Percentiles rank a stretch among this genome's conserved stretches.
phyloP scores from a whole-genome alignment of 2,888 invertebrate genomes.

The Ligdia adustata region DNA sequence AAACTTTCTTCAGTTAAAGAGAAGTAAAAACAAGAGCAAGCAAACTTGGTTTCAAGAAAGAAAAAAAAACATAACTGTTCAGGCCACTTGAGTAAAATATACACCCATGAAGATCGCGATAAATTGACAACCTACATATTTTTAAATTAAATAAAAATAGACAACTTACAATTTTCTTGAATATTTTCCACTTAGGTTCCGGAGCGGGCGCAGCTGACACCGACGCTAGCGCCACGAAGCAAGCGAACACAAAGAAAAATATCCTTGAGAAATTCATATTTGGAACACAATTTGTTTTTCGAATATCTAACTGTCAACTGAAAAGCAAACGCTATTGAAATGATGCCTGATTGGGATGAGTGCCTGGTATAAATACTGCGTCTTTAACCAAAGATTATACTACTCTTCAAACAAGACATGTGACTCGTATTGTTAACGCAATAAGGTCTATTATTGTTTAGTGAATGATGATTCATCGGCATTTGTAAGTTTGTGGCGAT shows the following conservation, averaged over 20 bases:
- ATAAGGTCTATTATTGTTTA: conserved; percentile 3
- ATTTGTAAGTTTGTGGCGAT: conserved; percentile 12
- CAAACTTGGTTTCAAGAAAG: too few relatives aligned
- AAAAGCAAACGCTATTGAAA: conserved; percentile 12
- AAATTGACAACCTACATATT: too few relatives aligned
- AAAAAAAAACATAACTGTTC: too few relatives aligned
- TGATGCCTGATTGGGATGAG: conserved; percentile 15
- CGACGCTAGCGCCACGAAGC: conserved; percentile 47
- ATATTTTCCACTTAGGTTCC: conserved; percentile 59
- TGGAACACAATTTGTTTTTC: conserved; percentile 21
- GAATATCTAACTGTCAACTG: conserved; percentile 11
- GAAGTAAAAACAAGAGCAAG: too few relatives aligned
- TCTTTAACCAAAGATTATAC: background rate
- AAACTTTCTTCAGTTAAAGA: too few relatives aligned
- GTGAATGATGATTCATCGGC: background rate
- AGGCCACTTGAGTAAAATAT: too few relatives aligned
- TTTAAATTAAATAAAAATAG: too few relatives aligned
- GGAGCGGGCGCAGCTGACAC: conserved; percentile 54
- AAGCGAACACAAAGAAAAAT: conserved; percentile 54
- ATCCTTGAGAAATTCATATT: conserved; percentile 56
- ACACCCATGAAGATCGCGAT: too few relatives aligned
- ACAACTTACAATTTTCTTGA: conserved; percentile 66
- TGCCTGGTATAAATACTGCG: conserved; percentile 12
- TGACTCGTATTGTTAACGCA: background rate
- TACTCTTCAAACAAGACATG: background rate